Conservation (phyloP, 2,888 invertebrate genomes). For the Mesorhabditis belari region DNA sequence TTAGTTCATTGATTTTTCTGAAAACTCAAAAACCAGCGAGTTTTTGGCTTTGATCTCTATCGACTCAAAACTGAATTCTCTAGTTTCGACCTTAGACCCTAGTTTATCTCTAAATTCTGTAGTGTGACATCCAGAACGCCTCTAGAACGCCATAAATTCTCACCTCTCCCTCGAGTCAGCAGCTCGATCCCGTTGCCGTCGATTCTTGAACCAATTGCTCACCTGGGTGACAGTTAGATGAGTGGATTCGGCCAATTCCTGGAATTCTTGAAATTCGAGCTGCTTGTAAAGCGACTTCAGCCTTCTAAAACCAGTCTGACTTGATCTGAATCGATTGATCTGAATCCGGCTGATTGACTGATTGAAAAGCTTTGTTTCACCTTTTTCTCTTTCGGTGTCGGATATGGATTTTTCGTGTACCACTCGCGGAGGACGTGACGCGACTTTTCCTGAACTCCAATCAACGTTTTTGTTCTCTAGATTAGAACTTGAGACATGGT, state of each 20-base stretch:
- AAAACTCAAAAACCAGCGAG: too few relatives aligned
- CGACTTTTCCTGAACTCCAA: constrained; percentile 60
- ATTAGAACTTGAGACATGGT: too few relatives aligned
- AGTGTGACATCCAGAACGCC: too few relatives aligned
- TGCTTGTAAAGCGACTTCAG: not conserved
- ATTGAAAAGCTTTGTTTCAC: too few relatives aligned
- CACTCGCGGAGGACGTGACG: constrained; percentile 75
- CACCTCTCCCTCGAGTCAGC: constrained; percentile 71
- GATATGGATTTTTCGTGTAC: constrained; percentile 76
- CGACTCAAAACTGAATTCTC: too few relatives aligned
- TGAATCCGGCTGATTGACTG: too few relatives aligned
- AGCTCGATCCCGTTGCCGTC: constrained; percentile 86
- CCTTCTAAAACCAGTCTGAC: not conserved
- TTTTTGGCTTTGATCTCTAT: too few relatives aligned
- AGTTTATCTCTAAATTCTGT: not conserved
- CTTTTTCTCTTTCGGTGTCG: constrained; percentile 87
- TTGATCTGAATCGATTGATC: too few relatives aligned
- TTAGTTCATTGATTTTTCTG: too few relatives aligned
- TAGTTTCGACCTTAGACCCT: too few relatives aligned
- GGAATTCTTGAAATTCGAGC: not conserved
- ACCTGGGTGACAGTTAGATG: constrained; percentile 33
- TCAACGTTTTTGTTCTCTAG: not conserved
- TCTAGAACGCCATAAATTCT: not conserved
- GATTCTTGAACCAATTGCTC: constrained; percentile 75
- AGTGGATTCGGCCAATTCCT: constrained; percentile 62